These are phyloP conservation scores for Chloroclystis v-ata DNA, from an alignment of 2,888 invertebrate species.

Conservation along the genomic window DNA sequence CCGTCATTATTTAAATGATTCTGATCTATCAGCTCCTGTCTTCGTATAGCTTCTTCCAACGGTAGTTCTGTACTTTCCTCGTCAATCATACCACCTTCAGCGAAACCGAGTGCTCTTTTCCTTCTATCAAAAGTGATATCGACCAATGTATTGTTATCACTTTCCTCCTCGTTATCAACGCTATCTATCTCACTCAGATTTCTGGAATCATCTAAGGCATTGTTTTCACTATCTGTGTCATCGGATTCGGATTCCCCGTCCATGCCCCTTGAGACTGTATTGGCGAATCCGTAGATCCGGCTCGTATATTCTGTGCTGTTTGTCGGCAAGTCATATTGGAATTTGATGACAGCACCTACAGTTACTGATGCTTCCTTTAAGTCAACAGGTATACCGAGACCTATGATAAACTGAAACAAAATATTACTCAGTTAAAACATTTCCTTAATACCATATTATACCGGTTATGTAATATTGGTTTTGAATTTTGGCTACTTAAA, in stretches of 20 bases:
- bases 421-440: no score
- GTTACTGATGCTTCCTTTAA: slow-evolving; percentile 80
- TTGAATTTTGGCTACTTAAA: no score
- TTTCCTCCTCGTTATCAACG: slow-evolving; percentile 30
- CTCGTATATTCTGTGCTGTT: slow-evolving; percentile 79
- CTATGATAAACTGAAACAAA: slow-evolving; percentile 79
- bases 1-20: slow-evolving; percentile 46
- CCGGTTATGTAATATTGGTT: no score
- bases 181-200: slow-evolving; percentile 32
- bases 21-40: slow-evolving; percentile 69
- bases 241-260: slow-evolving; percentile 38
- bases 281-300: slow-evolving; percentile 65
- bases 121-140: slow-evolving; percentile 64
- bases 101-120: slow-evolving; percentile 52
- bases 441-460: no score
- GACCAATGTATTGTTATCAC: slow-evolving; percentile 57
- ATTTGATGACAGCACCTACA: slow-evolving; percentile 82
- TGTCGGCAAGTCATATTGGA: slow-evolving; percentile 81
- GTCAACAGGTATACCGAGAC: slow-evolving; percentile 82
- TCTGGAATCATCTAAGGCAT: slow-evolving; percentile 37
- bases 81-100: slow-evolving; percentile 56
- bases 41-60: slow-evolving; percentile 65
- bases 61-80: slow-evolving; percentile 47
- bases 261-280: slow-evolving; percentile 66
- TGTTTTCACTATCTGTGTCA: slow-evolving; percentile 22